A percentile compares a stretch with the other conserved stretches of the same genome.
Conservation (phyloP, 2,888 invertebrate species). For the Nemapogon koenigi region DNA sequence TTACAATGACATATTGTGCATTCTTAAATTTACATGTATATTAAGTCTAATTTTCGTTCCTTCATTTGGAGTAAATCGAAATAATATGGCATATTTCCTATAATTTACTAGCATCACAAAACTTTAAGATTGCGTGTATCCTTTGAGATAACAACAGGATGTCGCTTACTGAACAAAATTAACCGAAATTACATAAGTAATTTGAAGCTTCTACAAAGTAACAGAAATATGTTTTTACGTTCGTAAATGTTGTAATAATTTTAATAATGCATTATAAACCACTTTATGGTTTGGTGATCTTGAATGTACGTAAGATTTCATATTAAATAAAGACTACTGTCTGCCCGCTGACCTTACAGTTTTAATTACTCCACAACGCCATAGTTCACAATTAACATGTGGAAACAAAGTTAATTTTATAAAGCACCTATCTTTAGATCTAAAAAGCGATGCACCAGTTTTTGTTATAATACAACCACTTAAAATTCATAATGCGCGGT, state of each 20-base stretch:
- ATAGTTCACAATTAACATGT: constrained; percentile 62
- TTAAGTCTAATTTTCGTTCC: too few species aligned
- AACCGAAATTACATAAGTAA: constrained; percentile 1
- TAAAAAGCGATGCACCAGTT: constrained; percentile 33
- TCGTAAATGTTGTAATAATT: neutral
- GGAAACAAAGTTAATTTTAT: constrained; percentile 41
- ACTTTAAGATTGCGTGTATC: constrained; percentile 1
- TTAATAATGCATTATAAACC: too few species aligned
- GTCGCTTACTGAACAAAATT: constrained; percentile 1
- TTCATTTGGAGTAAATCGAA: too few species aligned
- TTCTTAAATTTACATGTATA: too few species aligned
- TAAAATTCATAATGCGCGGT: constrained; percentile 54
- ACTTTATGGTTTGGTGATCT: constrained; percentile 53
- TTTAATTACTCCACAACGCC: constrained; percentile 50
- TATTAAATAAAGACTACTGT: constrained; percentile 42
- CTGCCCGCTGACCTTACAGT: constrained; percentile 60
- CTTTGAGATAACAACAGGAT: constrained; percentile 5
- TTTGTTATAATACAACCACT: constrained; percentile 49
- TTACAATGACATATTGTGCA: too few species aligned
- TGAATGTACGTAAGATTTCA: constrained; percentile 51
- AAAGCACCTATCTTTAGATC: constrained; percentile 43
- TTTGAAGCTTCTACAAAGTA: neutral
- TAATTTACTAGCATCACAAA: neutral
- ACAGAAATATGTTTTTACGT: too few species aligned
- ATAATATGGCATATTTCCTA: too few species aligned